Conservation (phyloP, 1,140 invertebrate genomes). For the Dryas iulia region DNA sequence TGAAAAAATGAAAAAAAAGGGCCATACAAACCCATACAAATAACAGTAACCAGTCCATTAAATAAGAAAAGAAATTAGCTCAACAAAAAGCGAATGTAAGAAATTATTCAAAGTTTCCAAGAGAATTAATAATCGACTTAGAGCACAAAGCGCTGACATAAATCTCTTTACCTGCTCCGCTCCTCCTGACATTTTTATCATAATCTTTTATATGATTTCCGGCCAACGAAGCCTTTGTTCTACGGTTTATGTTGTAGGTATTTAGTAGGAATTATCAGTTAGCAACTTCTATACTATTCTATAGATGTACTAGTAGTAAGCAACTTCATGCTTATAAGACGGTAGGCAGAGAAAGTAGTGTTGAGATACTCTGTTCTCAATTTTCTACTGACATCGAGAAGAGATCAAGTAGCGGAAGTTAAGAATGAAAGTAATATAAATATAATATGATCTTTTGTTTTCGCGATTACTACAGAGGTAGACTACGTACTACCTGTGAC, state of each 20-base stretch:
- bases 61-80: neutral
- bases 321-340: no score
- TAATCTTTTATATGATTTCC: conserved; percentile 22
- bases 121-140: conserved; percentile 9
- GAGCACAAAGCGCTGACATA: conserved; percentile 17
- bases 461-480: no score
- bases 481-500: no score
- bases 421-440: no score
- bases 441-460: no score
- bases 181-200: conserved; percentile 17
- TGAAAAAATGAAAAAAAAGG: neutral
- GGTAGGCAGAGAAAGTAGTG: no score
- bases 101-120: conserved; percentile 14
- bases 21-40: neutral
- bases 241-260: neutral
- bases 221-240: conserved; percentile 9
- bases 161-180: conserved; percentile 16
- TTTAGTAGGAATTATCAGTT: neutral
- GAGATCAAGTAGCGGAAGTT: no score
- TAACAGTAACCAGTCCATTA: neutral
- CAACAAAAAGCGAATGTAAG: neutral
- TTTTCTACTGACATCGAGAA: no score
- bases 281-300: no score
- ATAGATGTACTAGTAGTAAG: no score
- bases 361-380: no score